These are phyloP conservation scores for Heliconius sara DNA, from an alignment of 2,888 invertebrate species.

Conservation along the genomic window DNA sequence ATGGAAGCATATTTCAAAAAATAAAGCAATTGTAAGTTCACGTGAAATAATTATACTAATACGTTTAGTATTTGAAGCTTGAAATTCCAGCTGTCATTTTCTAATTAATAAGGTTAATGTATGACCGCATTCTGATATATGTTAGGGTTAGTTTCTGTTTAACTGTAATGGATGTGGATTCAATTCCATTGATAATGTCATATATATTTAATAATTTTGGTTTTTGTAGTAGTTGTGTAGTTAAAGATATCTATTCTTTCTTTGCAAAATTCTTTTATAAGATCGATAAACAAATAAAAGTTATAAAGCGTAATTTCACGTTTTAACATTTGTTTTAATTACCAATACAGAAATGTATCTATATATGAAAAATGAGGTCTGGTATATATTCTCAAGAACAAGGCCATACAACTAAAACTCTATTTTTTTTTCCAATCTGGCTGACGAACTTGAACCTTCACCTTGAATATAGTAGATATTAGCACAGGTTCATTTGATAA, in stretches of 20 bases:
- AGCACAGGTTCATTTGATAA: background rate
- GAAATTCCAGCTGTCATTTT: slow-evolving; percentile 21
- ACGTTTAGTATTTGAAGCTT: slow-evolving; percentile 7
- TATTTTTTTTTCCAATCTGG: background rate
- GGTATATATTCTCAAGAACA: no score
- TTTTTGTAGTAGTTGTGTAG: background rate
- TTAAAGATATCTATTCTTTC: background rate
- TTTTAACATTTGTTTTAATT: no score
- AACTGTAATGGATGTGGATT: background rate
- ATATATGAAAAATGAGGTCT: no score
- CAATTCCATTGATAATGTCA: background rate
- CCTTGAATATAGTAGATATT: no score
- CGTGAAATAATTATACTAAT: slow-evolving; percentile 27
- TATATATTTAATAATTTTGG: no score
- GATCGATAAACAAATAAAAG: no score
- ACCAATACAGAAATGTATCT: no score
- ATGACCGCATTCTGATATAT: background rate
- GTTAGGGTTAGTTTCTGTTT: background rate
- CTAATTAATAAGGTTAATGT: slow-evolving; percentile 7
- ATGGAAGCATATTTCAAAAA: slow-evolving; percentile 35
- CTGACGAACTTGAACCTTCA: background rate
- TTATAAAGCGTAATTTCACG: no score
- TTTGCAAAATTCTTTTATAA: no score
- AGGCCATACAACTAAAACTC: background rate
- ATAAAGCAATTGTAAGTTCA: slow-evolving; percentile 30